A percentile compares a stretch with the other conserved stretches of the same genome.
Evolutionary conservation across 2,888 invertebrate genomes (phyloP).

Genomic region (Napeogenes inachia): DNA sequence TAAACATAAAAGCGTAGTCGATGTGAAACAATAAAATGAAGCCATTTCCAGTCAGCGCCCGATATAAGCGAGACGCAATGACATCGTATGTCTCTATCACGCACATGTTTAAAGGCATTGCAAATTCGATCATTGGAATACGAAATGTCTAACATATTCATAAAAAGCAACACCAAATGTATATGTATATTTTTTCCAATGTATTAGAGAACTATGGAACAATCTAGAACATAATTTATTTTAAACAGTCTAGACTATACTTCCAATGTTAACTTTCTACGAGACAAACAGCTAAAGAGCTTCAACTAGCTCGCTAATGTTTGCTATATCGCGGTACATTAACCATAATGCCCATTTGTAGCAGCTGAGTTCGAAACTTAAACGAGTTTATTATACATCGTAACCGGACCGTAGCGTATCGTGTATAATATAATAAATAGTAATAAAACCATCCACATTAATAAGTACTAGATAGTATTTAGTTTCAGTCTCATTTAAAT

Average conservation of each 20-base stretch:
- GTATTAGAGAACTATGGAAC: too few relatives aligned
- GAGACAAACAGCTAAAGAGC: not conserved
- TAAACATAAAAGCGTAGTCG: conserved; percentile 67
- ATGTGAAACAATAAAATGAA: conserved; percentile 71
- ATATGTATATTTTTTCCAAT: too few relatives aligned
- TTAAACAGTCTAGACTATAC: too few relatives aligned
- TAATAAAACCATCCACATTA: not conserved
- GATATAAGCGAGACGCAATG: conserved; percentile 48
- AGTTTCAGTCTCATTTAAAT: not conserved
- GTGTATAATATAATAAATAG: not conserved
- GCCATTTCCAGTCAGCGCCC: conserved; percentile 70
- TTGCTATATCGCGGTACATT: conserved; percentile 12
- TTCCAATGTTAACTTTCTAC: not conserved
- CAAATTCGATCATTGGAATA: conserved; percentile 41
- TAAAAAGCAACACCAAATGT: too few relatives aligned
- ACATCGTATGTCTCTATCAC: conserved; percentile 51
- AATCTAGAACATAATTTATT: too few relatives aligned
- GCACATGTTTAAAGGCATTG: conserved; percentile 64
- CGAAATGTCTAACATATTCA: too few relatives aligned
- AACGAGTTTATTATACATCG: conserved; percentile 2
- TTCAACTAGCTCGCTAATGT: not conserved
- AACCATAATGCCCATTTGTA: conserved; percentile 20
- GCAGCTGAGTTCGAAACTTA: conserved; percentile 6
- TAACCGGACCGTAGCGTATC: not conserved
- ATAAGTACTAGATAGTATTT: conserved; percentile 3